phyloP scores from a whole-genome alignment of 2,797 vertebrate genomes.

The Rhinichthys osculus region DNA sequence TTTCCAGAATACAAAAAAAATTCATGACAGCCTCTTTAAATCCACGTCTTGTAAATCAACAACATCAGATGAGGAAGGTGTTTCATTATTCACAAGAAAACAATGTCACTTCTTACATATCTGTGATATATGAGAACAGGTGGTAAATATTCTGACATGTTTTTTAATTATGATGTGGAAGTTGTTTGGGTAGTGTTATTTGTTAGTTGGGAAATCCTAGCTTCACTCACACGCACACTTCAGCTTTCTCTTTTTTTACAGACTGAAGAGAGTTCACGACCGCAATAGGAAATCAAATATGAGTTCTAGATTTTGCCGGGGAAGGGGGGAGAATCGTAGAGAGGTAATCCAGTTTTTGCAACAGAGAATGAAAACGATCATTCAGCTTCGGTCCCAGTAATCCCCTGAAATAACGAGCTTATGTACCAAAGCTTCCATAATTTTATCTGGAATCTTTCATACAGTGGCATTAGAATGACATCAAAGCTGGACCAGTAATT shows the following conservation, averaged over 20 bases:
- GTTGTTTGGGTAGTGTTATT: background rate
- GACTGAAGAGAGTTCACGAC: constrained; percentile 66
- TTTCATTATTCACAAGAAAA: constrained; percentile 15
- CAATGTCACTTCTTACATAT: background rate
- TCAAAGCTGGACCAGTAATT: constrained; percentile 82
- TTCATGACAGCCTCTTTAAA: constrained; percentile 4
- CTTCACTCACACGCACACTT: background rate
- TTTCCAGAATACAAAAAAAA: background rate
- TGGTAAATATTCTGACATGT: background rate
- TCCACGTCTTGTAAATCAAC: background rate
- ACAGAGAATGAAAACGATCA: constrained; percentile 82
- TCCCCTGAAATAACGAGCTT: constrained; percentile 85
- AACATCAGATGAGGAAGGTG: background rate
- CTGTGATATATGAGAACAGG: background rate
- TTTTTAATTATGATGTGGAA: background rate
- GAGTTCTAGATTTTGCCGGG: constrained; percentile 74
- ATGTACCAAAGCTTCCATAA: constrained; percentile 81
- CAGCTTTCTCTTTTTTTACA: constrained; percentile 48
- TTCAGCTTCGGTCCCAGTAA: constrained; percentile 78
- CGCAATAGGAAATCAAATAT: constrained; percentile 72
- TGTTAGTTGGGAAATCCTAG: constrained; percentile 1
- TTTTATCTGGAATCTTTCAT: constrained; percentile 84
- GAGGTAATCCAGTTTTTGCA: constrained; percentile 81
- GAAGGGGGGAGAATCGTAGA: constrained; percentile 64
- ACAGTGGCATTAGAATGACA: constrained; percentile 81